These are phyloP conservation scores for Aphidius ervi DNA, from an alignment of 1,140 invertebrate species.

Conservation along the genomic window DNA sequence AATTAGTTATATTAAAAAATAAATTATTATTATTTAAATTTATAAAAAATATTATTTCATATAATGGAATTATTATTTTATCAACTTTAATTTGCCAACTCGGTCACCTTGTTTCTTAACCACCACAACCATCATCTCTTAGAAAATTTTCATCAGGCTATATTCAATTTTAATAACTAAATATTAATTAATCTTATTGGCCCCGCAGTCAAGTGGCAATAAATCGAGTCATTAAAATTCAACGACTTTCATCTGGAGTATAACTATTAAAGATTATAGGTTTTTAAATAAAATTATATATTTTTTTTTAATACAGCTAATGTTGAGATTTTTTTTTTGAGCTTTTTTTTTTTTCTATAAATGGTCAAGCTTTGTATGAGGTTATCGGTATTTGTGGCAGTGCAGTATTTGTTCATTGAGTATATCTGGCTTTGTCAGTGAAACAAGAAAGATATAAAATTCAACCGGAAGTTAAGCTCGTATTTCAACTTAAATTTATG, in stretches of 20 bases:
- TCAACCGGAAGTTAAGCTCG: no score
- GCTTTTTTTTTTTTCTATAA: no score
- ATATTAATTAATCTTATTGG: constrained; percentile 10
- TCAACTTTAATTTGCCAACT: constrained; percentile 1
- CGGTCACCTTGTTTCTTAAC: constrained; percentile 1
- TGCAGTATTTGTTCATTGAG: no score
- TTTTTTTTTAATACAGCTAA: no score
- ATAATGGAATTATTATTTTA: not conserved
- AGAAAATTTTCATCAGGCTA: not conserved
- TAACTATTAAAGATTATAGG: no score
- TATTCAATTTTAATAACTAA: constrained; percentile 11
- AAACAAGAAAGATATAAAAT: no score
- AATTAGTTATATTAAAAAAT: not conserved
- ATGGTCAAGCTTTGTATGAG: no score
- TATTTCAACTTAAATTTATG: no score
- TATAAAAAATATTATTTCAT: not conserved
- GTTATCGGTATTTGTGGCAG: no score
- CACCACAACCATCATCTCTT: not conserved
- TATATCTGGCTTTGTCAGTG: no score
- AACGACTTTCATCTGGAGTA: not conserved
- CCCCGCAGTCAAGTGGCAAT: not conserved
- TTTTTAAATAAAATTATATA: no score
- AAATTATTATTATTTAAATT: not conserved
- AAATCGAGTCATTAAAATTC: constrained; percentile 2
- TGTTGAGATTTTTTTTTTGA: no score